Conservation (phyloP, 2,797 vertebrate species). For the Oophaga sylvatica region DNA sequence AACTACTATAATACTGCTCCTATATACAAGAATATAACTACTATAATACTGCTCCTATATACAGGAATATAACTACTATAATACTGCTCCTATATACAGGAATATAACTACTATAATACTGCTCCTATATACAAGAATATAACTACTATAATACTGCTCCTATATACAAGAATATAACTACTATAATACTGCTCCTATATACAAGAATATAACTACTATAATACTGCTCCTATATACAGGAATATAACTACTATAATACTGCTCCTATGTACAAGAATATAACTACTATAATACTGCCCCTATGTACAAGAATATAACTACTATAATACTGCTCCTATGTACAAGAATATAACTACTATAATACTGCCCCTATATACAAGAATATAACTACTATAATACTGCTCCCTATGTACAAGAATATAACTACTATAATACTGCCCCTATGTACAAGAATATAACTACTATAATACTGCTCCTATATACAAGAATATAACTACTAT, state of each 20-base stretch:
- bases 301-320: constrained; percentile 2
- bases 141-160: constrained; percentile 2
- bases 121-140: neutral
- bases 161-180: neutral
- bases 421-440: constrained; percentile 6
- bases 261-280: neutral
- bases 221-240: neutral
- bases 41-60: constrained; percentile 5
- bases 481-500: constrained; percentile 9
- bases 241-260: too few relatives aligned
- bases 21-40: neutral
- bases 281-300: constrained; percentile 1
- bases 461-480: neutral
- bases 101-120: constrained; percentile 11
- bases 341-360: too few relatives aligned
- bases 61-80: too few relatives aligned
- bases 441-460: constrained; percentile 1
- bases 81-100: neutral
- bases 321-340: constrained; percentile 7
- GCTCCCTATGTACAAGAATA: neutral
- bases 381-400: constrained; percentile 11
- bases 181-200: neutral
- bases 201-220: constrained; percentile 10
- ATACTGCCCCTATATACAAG: neutral
- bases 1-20: constrained; percentile 2